phyloP scores from a whole-genome alignment of 2,113 vertebrate species.

The Cercopithecus mona region DNA sequence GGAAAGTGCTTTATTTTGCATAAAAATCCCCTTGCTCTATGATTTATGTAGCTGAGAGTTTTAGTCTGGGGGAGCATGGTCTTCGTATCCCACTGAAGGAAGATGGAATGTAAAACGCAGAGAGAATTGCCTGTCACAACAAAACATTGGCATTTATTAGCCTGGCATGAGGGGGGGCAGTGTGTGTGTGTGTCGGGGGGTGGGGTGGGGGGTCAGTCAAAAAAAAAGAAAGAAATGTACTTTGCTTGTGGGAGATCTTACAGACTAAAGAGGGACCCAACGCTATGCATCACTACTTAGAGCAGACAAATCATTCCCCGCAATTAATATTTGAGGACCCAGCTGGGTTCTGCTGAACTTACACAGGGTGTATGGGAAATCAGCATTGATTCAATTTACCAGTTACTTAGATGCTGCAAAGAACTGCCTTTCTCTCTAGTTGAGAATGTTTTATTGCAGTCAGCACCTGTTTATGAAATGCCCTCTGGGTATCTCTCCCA shows the following conservation, averaged over 20 bases:
- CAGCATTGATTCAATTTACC: conserved; percentile 46
- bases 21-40: conserved; percentile 74
- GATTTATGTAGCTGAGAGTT: conserved; percentile 55
- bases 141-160: conserved; percentile 45
- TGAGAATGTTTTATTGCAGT: conserved; percentile 1
- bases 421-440: not conserved
- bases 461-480: not conserved
- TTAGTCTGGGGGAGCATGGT: conserved; percentile 37
- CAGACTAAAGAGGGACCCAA: conserved; percentile 9
- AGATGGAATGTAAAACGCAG: not conserved
- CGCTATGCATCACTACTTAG: not conserved
- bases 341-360: not conserved
- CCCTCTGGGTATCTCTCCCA: not conserved
- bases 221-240: conserved; percentile 10
- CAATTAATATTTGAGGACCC: conserved; percentile 62
- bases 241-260: conserved; percentile 2
- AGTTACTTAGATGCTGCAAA: not conserved
- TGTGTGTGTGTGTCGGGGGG: no score
- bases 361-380: not conserved
- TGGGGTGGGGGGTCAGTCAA: not conserved
- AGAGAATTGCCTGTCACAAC: conserved; percentile 37
- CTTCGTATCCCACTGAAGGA: not conserved
- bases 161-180: not conserved
- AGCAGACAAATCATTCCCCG: conserved; percentile 12
- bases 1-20: conserved; percentile 80